These are phyloP conservation scores for Troides aeacus DNA, from an alignment of 2,888 invertebrate species.

Conservation along the genomic window DNA sequence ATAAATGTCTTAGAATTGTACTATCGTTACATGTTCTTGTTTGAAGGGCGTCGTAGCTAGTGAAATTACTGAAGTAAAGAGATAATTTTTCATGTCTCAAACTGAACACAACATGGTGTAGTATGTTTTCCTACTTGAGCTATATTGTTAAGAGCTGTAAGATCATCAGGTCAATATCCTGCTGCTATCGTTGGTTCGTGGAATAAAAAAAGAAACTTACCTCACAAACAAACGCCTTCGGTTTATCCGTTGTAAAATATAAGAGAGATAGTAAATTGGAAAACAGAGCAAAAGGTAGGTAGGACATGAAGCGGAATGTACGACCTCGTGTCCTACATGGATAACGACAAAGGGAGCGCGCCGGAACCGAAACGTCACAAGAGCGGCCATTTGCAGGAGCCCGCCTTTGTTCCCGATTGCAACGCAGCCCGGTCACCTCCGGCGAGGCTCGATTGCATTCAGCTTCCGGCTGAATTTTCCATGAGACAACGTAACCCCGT, in stretches of 20 bases:
- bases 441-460: conserved; percentile 70
- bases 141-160: too few species aligned
- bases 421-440: conserved; percentile 53
- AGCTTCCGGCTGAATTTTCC: conserved; percentile 71
- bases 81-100: too few species aligned
- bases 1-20: too few species aligned
- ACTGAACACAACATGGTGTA: too few species aligned
- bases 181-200: not conserved
- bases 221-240: conserved; percentile 14
- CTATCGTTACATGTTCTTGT: too few species aligned
- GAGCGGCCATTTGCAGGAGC: conserved; percentile 24
- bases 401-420: conserved; percentile 51
- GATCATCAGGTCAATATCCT: too few species aligned
- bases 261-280: conserved; percentile 14
- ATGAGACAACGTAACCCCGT: conserved; percentile 52
- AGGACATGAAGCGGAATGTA: conserved; percentile 22
- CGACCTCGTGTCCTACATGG: conserved; percentile 26
- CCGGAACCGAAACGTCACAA: conserved; percentile 45
- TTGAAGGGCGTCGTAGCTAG: too few species aligned
- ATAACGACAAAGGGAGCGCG: conserved; percentile 31
- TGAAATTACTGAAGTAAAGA: too few species aligned
- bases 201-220: conserved; percentile 5
- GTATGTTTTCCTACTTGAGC: too few species aligned
- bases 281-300: conserved; percentile 14
- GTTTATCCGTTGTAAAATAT: conserved; percentile 18